Percentiles rank a stretch among this genome's conserved stretches.
Evolutionary conservation across 2,888 invertebrate species (phyloP).

Genomic region (Trichacis sp.): DNA sequence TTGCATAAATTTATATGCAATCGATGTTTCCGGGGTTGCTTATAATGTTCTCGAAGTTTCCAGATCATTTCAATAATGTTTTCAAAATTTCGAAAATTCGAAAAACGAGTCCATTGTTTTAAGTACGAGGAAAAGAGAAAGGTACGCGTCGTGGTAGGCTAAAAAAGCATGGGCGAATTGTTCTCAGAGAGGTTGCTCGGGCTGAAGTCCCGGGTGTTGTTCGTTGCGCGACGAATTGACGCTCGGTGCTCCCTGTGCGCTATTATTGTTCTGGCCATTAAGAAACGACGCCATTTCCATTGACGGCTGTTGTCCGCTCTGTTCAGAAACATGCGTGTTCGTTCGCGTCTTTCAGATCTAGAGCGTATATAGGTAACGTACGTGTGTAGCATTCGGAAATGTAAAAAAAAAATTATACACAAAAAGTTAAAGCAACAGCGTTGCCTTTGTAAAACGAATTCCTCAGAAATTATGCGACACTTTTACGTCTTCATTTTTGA

Average conservation of each 20-base stretch:
- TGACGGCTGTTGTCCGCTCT: constrained; percentile 67
- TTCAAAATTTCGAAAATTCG: too few species aligned
- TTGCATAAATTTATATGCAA: too few species aligned
- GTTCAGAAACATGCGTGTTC: constrained; percentile 69
- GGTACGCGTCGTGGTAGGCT: constrained; percentile 6
- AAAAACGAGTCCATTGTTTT: constrained; percentile 4
- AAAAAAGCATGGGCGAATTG: constrained; percentile 14
- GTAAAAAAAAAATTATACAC: constrained; percentile 46
- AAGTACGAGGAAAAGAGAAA: background rate
- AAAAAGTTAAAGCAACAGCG: constrained; percentile 49
- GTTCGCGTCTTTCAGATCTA: constrained; percentile 68
- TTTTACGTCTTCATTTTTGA: too few species aligned
- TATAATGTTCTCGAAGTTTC: too few species aligned
- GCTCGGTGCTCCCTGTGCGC: constrained; percentile 56
- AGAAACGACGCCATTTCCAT: constrained; percentile 69
- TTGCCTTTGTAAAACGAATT: background rate
- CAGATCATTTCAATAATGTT: too few species aligned
- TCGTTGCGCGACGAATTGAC: constrained; percentile 47
- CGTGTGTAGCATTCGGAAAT: constrained; percentile 59
- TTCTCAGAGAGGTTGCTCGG: constrained; percentile 58
- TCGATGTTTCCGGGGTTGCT: too few species aligned
- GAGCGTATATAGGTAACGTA: constrained; percentile 65
- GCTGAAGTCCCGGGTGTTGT: constrained; percentile 53
- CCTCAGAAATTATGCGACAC: too few species aligned
- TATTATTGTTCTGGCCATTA: constrained; percentile 68